These are phyloP conservation scores for Malurus melanocephalus DNA, from an alignment of 2,113 vertebrate species.

Conservation along the genomic window DNA sequence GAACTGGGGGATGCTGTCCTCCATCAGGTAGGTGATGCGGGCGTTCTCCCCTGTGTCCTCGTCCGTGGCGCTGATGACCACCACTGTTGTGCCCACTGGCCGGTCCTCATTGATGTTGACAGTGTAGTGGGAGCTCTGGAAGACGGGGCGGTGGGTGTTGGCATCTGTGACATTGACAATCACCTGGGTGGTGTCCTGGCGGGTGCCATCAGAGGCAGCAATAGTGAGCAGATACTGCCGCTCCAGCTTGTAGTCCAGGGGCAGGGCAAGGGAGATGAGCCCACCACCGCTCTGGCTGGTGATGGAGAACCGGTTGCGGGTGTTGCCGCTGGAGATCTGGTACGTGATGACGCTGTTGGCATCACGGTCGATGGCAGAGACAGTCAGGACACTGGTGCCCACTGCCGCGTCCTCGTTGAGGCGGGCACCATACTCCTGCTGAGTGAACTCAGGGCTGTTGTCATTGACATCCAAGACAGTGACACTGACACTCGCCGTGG, in stretches of 20 bases:
- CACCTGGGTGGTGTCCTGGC: conserved; percentile 85
- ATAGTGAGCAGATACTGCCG: conserved; percentile 88
- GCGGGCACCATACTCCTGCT: conserved; percentile 82
- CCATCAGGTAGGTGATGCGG: conserved; percentile 93
- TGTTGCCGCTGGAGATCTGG: conserved; percentile 94
- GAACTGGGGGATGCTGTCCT: conserved; percentile 97
- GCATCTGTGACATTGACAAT: conserved; percentile 91
- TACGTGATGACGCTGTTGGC: conserved; percentile 93
- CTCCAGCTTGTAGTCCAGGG: conserved; percentile 94
- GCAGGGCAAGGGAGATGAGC: conserved; percentile 88
- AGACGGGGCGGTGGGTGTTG: conserved; percentile 94
- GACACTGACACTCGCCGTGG: conserved; percentile 89
- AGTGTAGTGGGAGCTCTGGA: conserved; percentile 96
- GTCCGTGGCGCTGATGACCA: conserved; percentile 91
- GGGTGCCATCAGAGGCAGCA: conserved; percentile 87
- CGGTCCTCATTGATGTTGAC: conserved; percentile 90
- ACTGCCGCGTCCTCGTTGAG: conserved; percentile 92
- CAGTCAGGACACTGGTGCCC: conserved; percentile 90
- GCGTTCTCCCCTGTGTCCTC: conserved; percentile 94
- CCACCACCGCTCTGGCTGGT: conserved; percentile 93
- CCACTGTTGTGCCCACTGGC: conserved; percentile 85
- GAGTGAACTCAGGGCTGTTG: conserved; percentile 93
- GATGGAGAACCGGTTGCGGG: conserved; percentile 95
- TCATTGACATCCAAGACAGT: conserved; percentile 92
- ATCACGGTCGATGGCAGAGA: conserved; percentile 89